Base-by-base conservation (phyloP, 2,888 invertebrate genomes). In the Trissoscelio sp. region DNA sequence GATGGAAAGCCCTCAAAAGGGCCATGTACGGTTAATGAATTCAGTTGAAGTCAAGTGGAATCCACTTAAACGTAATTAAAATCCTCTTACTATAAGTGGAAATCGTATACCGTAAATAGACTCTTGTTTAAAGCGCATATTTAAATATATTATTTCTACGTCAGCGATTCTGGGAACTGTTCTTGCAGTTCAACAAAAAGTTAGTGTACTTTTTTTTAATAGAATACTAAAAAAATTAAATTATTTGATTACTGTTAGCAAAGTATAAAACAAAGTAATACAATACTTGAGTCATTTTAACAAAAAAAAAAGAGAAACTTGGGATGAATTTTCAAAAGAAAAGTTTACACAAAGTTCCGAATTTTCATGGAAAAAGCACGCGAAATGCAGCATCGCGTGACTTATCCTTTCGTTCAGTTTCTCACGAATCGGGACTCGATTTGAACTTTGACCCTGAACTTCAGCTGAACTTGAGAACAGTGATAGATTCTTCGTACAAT, bases 71-170 rank as follows among this genome's bases (percentile, higher is more conserved):
- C 48, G 48, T 64, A 78, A 78, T 78, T 78, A 78, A 78, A 70
- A 70, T 78, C 78, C 70, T 57, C 78, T 78, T 78, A 46, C 62
- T 70, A 78, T 70, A 70, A 78, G 78, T 78, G 64, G 64, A 78
- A 70, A 78, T 64, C 57, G 70, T 57, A 18, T 28, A 64, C 55
- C 70, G 64, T 78, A 70, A 78, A 78, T 57, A 70, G 48, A 62
- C 70, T 39, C 57, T 48, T 48, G 64, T 60, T 55, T 46, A 34
- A 48, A 57, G 64, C n/a, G 70, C 44, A 64, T 55, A 70, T 78
- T 78, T 64, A 39, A 70, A 70, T 78, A 70, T 57, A 77, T 77
- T 67, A 66, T 75, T 66, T 75, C 48, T 66, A 58, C 58, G 58
- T 42, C 66, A 42, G 34, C 39, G 51, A 69, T 77, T 73, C 67